phyloP scores from a whole-genome alignment of 2,888 invertebrate species.

The Gisinianus flammeolus region DNA sequence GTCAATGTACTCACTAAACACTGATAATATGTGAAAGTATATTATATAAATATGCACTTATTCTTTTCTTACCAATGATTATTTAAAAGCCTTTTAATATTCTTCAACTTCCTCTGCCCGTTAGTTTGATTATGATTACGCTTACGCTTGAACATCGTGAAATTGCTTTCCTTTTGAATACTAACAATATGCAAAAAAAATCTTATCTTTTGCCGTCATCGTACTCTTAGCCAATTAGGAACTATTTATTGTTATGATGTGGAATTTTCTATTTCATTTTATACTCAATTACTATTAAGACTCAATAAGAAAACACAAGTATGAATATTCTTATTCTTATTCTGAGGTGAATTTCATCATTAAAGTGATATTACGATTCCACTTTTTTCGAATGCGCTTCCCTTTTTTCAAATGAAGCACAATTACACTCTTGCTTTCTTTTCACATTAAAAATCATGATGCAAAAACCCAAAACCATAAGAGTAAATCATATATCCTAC shows the following conservation, averaged over 20 bases:
- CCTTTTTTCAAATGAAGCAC: background rate
- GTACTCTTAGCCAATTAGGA: background rate
- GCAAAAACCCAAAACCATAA: too few species aligned
- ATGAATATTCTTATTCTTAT: background rate
- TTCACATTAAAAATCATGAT: background rate
- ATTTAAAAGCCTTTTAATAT: too few species aligned
- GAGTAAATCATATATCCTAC: too few species aligned
- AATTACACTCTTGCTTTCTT: constrained; percentile 23
- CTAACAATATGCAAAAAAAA: too few species aligned
- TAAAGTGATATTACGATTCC: background rate
- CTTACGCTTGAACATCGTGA: too few species aligned
- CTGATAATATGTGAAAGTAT: too few species aligned
- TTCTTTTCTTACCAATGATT: too few species aligned
- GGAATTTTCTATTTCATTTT: background rate
- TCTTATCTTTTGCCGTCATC: background rate
- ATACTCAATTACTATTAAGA: background rate
- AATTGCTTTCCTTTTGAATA: too few species aligned
- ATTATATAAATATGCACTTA: too few species aligned
- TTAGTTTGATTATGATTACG: too few species aligned
- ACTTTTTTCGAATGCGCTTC: background rate
- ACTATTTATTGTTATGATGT: background rate
- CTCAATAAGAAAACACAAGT: background rate
- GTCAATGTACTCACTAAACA: too few species aligned
- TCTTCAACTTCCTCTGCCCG: too few species aligned
- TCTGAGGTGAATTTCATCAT: background rate